phyloP scores from a whole-genome alignment of 2,113 vertebrate species.

The Hippocampus barbouri region DNA sequence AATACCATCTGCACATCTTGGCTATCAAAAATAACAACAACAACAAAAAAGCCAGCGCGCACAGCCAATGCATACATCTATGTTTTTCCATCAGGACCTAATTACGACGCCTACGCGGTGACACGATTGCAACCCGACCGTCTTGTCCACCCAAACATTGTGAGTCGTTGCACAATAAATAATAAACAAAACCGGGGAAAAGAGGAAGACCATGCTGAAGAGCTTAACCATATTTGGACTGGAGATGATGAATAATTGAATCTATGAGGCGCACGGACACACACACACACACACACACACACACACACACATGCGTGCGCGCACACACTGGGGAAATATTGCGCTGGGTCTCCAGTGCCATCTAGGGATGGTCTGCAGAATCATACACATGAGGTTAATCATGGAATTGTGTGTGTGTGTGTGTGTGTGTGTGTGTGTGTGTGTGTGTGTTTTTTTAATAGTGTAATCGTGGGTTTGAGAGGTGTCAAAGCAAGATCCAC shows the following conservation, averaged over 20 bases:
- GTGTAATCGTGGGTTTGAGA: neutral
- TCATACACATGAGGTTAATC: conserved; percentile 25
- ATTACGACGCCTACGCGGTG: conserved; percentile 67
- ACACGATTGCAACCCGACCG: conserved; percentile 56
- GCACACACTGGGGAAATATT: conserved; percentile 14
- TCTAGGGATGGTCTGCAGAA: conserved; percentile 59
- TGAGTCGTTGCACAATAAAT: conserved; percentile 64
- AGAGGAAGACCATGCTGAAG: conserved; percentile 44
- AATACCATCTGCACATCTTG: conserved; percentile 21
- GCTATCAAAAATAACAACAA: conserved; percentile 19
- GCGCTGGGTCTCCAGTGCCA: conserved; percentile 69
- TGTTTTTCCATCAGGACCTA: conserved; percentile 57
- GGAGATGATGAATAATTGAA: conserved; percentile 72
- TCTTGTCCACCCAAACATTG: conserved; percentile 58
- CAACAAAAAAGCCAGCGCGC: conserved; percentile 8
- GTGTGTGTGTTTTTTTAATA: neutral
- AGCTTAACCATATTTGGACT: conserved; percentile 63
- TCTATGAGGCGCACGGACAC: conserved; percentile 39
- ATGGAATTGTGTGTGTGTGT: neutral
- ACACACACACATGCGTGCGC: conserved; percentile 13
- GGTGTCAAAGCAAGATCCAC: neutral
- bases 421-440: neutral
- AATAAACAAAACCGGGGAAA: conserved; percentile 60
- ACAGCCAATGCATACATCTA: conserved; percentile 40
- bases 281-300: neutral